phyloP scores from a whole-genome alignment of 2,113 vertebrate genomes.

The Euleptes europaea region DNA sequence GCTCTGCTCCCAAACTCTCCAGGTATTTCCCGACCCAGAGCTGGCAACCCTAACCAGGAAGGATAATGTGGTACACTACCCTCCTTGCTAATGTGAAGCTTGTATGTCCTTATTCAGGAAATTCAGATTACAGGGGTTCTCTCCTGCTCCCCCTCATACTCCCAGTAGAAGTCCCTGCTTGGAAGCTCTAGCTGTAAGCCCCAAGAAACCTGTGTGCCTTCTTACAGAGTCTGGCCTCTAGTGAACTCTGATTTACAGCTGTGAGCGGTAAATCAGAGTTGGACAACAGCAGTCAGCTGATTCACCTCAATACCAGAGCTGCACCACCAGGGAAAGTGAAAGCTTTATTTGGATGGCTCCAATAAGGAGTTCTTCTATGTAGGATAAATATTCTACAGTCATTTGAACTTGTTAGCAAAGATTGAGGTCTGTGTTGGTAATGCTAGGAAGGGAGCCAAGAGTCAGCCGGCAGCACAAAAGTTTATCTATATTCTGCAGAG shows the following conservation, averaged over 20 bases:
- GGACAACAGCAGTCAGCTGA: no score
- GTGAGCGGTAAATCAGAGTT: no score
- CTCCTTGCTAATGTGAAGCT: no score
- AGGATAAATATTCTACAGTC: background rate
- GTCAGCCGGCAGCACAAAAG: conserved; percentile 30
- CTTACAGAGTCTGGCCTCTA: background rate
- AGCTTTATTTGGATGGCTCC: conserved; percentile 28
- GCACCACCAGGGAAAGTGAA: conserved; percentile 47
- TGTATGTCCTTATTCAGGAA: no score
- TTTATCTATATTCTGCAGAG: conserved; percentile 65
- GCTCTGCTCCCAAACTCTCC: no score
- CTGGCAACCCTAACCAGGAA: no score
- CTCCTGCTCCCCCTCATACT: no score
- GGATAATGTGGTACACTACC: no score
- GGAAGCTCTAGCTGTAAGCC: fast-evolving
- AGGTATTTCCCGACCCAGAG: no score
- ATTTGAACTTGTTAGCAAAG: conserved; percentile 49
- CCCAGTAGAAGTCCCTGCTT: no score
- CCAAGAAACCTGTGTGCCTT: background rate
- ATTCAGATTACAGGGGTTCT: no score
- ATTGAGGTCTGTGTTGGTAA: conserved; percentile 25
- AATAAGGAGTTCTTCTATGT: conserved; percentile 30
- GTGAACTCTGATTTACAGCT: no score
- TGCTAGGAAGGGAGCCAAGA: background rate
- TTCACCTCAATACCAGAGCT: conserved; percentile 53